Evolutionary conservation across 2,888 invertebrate species (phyloP).

Genomic region (Ommatoiulus sabulosus): DNA sequence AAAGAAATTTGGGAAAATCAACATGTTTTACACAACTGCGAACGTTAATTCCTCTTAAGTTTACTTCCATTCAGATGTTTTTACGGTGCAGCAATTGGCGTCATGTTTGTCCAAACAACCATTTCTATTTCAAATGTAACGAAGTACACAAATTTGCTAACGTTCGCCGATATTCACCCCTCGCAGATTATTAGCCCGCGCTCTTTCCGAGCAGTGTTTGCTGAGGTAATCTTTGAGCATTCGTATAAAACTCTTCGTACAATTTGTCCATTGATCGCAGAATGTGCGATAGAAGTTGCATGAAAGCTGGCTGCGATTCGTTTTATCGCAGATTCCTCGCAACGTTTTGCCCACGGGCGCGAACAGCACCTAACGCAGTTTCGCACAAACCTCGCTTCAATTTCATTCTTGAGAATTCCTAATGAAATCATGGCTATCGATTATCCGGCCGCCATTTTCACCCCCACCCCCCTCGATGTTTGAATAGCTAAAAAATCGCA

Average conservation of each 20-base stretch:
- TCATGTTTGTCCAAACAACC: too few species aligned
- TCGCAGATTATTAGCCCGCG: too few species aligned
- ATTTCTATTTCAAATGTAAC: too few species aligned
- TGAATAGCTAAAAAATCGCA: background rate
- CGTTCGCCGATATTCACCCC: too few species aligned
- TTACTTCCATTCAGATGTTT: too few species aligned
- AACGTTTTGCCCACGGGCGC: background rate
- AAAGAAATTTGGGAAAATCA: too few species aligned
- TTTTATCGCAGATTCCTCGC: background rate
- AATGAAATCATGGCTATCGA: slow-evolving; percentile 33
- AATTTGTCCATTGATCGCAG: background rate
- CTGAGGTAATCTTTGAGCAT: background rate
- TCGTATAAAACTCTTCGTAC: background rate
- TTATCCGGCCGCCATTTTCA: background rate
- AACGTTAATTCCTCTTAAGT: too few species aligned
- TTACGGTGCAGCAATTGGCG: too few species aligned
- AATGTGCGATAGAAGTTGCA: background rate
- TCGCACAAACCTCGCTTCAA: background rate
- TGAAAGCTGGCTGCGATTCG: background rate
- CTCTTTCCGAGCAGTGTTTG: background rate
- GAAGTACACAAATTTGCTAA: too few species aligned
- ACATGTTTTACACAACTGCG: too few species aligned
- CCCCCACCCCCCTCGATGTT: background rate
- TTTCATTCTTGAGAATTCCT: background rate
- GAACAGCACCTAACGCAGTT: background rate